Evolutionary conservation across 2,888 invertebrate genomes (phyloP).

Genomic region (Andrena dorsata): DNA sequence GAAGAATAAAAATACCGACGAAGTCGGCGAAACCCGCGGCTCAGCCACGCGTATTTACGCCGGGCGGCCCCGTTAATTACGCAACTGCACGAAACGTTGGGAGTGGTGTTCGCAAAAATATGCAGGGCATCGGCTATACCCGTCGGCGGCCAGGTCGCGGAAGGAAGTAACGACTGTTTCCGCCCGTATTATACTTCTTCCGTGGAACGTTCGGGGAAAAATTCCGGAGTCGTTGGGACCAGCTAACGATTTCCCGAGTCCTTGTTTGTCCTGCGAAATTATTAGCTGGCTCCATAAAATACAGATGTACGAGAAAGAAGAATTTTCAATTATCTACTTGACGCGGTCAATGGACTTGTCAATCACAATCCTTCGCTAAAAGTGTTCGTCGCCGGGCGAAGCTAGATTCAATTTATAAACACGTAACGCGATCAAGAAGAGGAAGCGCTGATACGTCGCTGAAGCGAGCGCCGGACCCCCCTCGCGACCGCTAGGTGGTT

Average conservation of each 20-base stretch:
- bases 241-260: not conserved
- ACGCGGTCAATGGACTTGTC: not conserved
- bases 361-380: too few species aligned
- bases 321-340: too few species aligned
- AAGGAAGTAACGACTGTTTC: not conserved
- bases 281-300: too few species aligned
- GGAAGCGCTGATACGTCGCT: slow-evolving; percentile 1
- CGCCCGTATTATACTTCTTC: not conserved
- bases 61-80: not conserved
- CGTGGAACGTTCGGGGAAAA: not conserved
- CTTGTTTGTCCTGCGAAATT: too few species aligned
- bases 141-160: not conserved
- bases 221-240: not conserved
- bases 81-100: not conserved
- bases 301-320: too few species aligned
- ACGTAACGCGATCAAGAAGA: slow-evolving; percentile 1
- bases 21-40: not conserved
- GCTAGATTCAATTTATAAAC: not conserved
- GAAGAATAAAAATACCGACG: slow-evolving; percentile 1
- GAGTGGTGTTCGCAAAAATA: slow-evolving; percentile 9
- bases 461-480: not conserved
- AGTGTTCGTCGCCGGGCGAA: too few species aligned
- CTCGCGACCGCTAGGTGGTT: slow-evolving; percentile 11
- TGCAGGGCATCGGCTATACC: not conserved
- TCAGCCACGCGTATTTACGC: not conserved